phyloP scores from a whole-genome alignment of 2,113 vertebrate genomes.

The Danio rerio region GRCz12tu NC_133176.1:62364501-62365000 shows the following conservation, averaged over 20 bases:
- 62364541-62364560: too few species aligned
- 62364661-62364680: constrained; percentile 67
- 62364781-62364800: too few species aligned
- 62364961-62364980: constrained; percentile 68
- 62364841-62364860: too few species aligned
- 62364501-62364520: constrained; percentile 75
- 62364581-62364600: constrained; percentile 72
- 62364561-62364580: background rate
- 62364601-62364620: constrained; percentile 74
- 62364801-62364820: constrained; percentile 68
- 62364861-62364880: constrained; percentile 71
- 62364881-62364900: constrained; percentile 63
- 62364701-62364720: constrained; percentile 76
- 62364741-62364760: constrained; percentile 73
- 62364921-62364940: constrained; percentile 62
- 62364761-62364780: constrained; percentile 66
- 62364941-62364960: constrained; percentile 64
- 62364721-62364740: constrained; percentile 73
- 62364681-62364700: constrained; percentile 68
- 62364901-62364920: constrained; percentile 61
- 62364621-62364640: constrained; percentile 75
- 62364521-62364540: background rate
- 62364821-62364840: constrained; percentile 36
- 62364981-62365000: too few species aligned
- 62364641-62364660: constrained; percentile 75